These are phyloP conservation scores for Oscheius sp. DNA, from an alignment of 1,140 invertebrate species.

Conservation along the genomic window DNA sequence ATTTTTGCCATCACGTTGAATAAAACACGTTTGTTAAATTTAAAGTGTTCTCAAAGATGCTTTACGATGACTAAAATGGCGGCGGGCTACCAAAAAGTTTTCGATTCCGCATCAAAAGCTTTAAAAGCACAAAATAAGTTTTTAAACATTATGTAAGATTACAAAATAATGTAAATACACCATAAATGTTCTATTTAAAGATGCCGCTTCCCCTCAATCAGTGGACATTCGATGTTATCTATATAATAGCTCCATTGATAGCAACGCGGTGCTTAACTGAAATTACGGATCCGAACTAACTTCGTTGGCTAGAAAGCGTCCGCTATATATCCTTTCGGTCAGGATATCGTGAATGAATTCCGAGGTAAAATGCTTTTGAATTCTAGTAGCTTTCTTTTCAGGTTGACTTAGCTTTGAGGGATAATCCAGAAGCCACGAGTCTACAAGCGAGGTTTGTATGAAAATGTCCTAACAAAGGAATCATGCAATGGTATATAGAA, in stretches of 20 bases:
- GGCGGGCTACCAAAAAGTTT: too few relatives aligned
- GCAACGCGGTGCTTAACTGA: constrained; percentile 47
- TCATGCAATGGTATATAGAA: constrained; percentile 45
- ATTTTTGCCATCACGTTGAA: too few relatives aligned
- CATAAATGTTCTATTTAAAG: too few relatives aligned
- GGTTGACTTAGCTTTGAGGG: constrained; percentile 46
- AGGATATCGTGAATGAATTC: constrained; percentile 48
- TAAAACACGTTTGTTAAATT: too few relatives aligned
- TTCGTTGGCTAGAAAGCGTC: constrained; percentile 52
- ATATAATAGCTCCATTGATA: constrained; percentile 52
- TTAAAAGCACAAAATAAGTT: too few relatives aligned
- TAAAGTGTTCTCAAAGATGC: too few relatives aligned
- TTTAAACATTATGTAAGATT: too few relatives aligned
- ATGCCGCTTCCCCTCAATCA: background rate
- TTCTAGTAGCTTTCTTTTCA: constrained; percentile 24
- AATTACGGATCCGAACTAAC: constrained; percentile 49
- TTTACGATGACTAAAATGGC: too few relatives aligned
- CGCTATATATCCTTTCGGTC: constrained; percentile 49
- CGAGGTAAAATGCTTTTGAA: constrained; percentile 21
- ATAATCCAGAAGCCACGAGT: constrained; percentile 47
- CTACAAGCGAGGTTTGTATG: constrained; percentile 50
- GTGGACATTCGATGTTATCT: constrained; percentile 40
- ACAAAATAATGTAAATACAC: too few relatives aligned
- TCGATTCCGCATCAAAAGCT: too few relatives aligned
- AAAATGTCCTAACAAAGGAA: constrained; percentile 54